Base-by-base conservation (phyloP, 1,140 invertebrate species). In the Atta colombica region DNA sequence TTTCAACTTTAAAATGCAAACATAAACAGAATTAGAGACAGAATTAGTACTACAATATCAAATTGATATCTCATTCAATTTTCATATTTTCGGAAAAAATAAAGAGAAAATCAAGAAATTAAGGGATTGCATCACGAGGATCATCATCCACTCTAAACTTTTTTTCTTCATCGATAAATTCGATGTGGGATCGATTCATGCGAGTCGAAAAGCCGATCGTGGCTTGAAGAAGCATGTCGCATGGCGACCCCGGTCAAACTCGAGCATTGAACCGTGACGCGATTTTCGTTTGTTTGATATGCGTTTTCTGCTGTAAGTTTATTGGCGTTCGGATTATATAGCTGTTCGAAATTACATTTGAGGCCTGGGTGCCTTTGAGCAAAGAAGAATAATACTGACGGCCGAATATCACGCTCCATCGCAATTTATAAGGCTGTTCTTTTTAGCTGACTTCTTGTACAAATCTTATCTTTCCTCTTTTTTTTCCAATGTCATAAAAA, bases 211-310 rank as follows among this genome's bases (percentile, higher is more conserved):
- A 87, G 85, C 74, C 60, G 77, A 90, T 87, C 69, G 86, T 61
- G 63, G 74, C 81, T 75, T 63, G 85, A 49, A 58, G 65, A 77
- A 85, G 89, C 65, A 81, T 77, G 71, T 53, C 45, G 75, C 75
- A 0, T 6, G 78, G 45, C 78, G 86, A 86, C 68, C 89, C 45
- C 89, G 89, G 89, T 86, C 89, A 90, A 77, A 82, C 71, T 84
- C 71, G 89, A 88, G 74, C 89, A 28, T 90, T 90, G 89, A 91
- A 91, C 82, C 77, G 85, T 28, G 87, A 90, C 69, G 69, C 87
- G 69, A 88, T 90, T 90, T 88, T 90, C 82, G 75, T 88, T 85
- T 87, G 81, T 75, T 39, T 35, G 49, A 75, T 71, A 82, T 68
- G 69, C 53, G 86, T 74, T 87, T 80, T 55, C 6, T 63, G 65